phyloP scores from a whole-genome alignment of 1,140 invertebrate genomes.

The Microplitis demolitor region DNA sequence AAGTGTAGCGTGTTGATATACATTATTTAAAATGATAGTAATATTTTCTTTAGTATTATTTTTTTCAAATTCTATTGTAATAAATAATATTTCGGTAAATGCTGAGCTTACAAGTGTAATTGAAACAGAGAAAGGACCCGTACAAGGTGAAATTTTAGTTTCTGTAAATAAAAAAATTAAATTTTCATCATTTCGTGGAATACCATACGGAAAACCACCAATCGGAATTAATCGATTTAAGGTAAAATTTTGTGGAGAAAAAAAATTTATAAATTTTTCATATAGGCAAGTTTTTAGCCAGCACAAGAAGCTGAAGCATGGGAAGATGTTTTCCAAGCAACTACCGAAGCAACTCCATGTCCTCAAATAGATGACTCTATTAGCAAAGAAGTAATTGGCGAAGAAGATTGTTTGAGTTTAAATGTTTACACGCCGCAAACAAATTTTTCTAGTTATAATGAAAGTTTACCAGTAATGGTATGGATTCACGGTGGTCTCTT shows the following conservation, averaged over 20 bases:
- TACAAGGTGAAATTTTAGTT: slow-evolving; percentile 4
- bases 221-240: slow-evolving; percentile 17
- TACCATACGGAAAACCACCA: slow-evolving; percentile 9
- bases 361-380: neutral
- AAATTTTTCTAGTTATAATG: neutral
- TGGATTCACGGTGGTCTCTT: slow-evolving; percentile 81
- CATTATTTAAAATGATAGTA: too few relatives aligned
- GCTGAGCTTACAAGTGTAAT: neutral
- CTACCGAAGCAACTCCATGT: neutral
- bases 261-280: neutral
- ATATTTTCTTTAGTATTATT: too few relatives aligned
- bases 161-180: neutral
- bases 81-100: neutral
- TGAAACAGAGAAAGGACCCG: slow-evolving; percentile 4
- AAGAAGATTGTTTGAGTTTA: slow-evolving; percentile 15
- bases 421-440: slow-evolving; percentile 52
- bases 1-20: too few relatives aligned
- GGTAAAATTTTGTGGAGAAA: neutral
- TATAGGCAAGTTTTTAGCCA: neutral
- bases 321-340: slow-evolving; percentile 9
- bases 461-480: slow-evolving; percentile 72
- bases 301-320: neutral
- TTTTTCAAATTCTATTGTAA: too few relatives aligned
- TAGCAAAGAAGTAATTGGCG: neutral
- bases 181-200: slow-evolving; percentile 15